phyloP scores from a whole-genome alignment of 2,797 vertebrate genomes.

The Taenioides sp. region DNA sequence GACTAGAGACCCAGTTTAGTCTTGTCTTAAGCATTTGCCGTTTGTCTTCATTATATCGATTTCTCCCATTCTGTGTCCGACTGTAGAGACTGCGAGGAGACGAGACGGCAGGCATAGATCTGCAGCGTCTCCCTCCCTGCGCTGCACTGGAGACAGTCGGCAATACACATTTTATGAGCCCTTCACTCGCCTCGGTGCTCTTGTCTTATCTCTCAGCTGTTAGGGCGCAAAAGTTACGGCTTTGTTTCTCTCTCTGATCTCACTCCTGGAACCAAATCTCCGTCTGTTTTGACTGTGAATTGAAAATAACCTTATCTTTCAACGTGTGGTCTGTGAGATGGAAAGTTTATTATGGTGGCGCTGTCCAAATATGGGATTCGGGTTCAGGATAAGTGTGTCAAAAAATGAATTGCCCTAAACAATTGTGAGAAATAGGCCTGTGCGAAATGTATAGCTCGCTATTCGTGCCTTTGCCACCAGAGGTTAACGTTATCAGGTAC shows the following conservation, averaged over 20 bases:
- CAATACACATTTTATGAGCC: constrained; percentile 79
- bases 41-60: constrained; percentile 65
- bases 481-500: neutral
- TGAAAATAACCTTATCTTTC: constrained; percentile 38
- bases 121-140: constrained; percentile 60
- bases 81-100: constrained; percentile 71
- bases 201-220: constrained; percentile 67
- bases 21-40: constrained; percentile 46
- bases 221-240: constrained; percentile 54
- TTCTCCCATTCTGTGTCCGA: constrained; percentile 50
- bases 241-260: constrained; percentile 58
- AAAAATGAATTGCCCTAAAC: constrained; percentile 1
- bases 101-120: constrained; percentile 65
- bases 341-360: constrained; percentile 12
- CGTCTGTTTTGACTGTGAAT: constrained; percentile 44
- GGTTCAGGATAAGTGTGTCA: neutral
- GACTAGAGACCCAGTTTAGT: constrained; percentile 44
- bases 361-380: constrained; percentile 4
- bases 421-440: too few relatives aligned
- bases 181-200: constrained; percentile 63
- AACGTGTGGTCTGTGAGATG: constrained; percentile 20
- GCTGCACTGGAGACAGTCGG: constrained; percentile 75
- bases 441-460: neutral
- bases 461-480: too few relatives aligned
- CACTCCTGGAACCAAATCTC: constrained; percentile 42